These are phyloP conservation scores for Rhinoraja longicauda DNA, from an alignment of 2,797 vertebrate species.

Conservation along the genomic window DNA sequence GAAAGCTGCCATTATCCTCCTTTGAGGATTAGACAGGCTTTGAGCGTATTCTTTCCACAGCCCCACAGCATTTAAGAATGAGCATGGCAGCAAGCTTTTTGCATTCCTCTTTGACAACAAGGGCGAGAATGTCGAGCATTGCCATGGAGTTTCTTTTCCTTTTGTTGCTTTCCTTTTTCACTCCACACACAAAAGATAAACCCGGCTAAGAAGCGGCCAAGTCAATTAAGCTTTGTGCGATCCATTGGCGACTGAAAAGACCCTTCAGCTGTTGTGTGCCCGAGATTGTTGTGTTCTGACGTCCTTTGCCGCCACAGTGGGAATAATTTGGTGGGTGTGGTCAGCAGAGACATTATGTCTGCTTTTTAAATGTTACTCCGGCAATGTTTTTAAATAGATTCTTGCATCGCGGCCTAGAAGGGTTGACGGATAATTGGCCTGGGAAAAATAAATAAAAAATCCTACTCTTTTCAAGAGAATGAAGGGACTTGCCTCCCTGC, in stretches of 20 bases:
- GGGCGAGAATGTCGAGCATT: slow-evolving; percentile 44
- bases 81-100: background rate
- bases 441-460: slow-evolving; percentile 38
- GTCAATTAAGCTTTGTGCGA: slow-evolving; percentile 53
- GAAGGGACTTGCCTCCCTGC: slow-evolving; percentile 13
- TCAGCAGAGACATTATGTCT: slow-evolving; percentile 37
- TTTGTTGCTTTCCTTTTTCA: slow-evolving; percentile 44
- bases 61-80: background rate
- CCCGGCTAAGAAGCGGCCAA: slow-evolving; percentile 46
- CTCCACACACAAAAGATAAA: slow-evolving; percentile 46
- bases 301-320: slow-evolving; percentile 41
- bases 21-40: slow-evolving; percentile 23
- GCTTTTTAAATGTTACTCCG: background rate
- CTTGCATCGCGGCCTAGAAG: background rate
- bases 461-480: slow-evolving; percentile 29
- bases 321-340: slow-evolving; percentile 51
- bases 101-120: slow-evolving; percentile 2
- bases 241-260: slow-evolving; percentile 50
- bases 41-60: background rate
- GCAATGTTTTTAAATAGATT: slow-evolving; percentile 17
- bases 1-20: background rate
- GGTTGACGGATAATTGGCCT: slow-evolving; percentile 50
- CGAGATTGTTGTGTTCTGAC: slow-evolving; percentile 39
- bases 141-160: slow-evolving; percentile 47
- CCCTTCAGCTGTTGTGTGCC: slow-evolving; percentile 45